Base-by-base conservation (phyloP, 2,797 vertebrate species). In the Rhodeus uyekii region DNA sequence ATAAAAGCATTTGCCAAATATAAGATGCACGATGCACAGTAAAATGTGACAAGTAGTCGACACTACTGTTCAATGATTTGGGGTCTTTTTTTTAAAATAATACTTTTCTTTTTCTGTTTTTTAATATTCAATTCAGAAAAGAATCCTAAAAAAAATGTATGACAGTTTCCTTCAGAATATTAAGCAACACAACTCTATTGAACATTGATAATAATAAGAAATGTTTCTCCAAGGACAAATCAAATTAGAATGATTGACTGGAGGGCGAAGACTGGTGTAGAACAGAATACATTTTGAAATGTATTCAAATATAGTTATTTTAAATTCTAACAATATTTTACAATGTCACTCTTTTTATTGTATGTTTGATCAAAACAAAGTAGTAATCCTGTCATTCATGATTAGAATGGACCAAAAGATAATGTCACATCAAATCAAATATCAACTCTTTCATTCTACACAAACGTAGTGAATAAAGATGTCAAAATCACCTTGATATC, bases 251-350 rank as follows among this genome's bases (percentile, higher is more conserved):
- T 68, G n/a, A 13, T 67, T 34, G 19, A 19, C 22, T 53, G 19
- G n/a, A 24, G 9, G 2, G 8, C 2, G 22, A 53, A 53, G 22
- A 55, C n/a, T 55, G n/a, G 53, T 24, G 2, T 24, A 24, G n/a
- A 55, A 55, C 24, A 55, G 19, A 64, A 64, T 1, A 38, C 9
- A 64, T 38, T 36, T 36, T 5, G 5, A 64, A 64, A 36, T 6
- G 10, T 44, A 29, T 42, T 44, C 39, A 27, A 42, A 39, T 16
- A 42, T 14, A 24, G 4, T 18, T 44, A 8, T 68, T 44, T 68
- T 27, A 18, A 68, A 44, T 27, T 1, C 2, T 2, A 68, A 9
- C 1, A 69, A 10, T 61, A 89, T 89, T 87, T 87, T 83, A 87
- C 82, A 65, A 36, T 36, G 22, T 5, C 19, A 2, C 3, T 4